These are phyloP conservation scores for Cephus spinipes DNA, from an alignment of 2,888 invertebrate species.

Conservation along the genomic window DNA sequence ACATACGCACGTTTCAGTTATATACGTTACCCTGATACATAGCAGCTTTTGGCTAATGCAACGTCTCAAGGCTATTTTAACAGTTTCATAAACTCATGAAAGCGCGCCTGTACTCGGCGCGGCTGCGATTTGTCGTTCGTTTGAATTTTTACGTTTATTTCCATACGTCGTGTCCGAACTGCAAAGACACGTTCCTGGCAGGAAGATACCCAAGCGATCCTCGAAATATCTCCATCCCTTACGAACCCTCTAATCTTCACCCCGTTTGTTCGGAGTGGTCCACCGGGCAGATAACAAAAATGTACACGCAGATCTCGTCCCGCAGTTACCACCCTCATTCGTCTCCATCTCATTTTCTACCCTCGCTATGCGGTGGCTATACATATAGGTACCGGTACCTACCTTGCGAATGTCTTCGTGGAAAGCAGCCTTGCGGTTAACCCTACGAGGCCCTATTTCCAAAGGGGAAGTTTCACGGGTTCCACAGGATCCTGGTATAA, in stretches of 20 bases:
- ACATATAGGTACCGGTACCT: not conserved
- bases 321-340: constrained; percentile 7
- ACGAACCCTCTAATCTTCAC: not conserved
- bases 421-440: not conserved
- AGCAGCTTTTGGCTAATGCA: not conserved
- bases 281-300: constrained; percentile 34
- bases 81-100: not conserved
- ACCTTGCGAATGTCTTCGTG: not conserved
- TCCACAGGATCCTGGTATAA: not conserved
- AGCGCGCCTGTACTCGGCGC: not conserved
- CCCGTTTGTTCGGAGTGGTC: not conserved
- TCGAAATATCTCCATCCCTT: not conserved
- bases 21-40: not conserved
- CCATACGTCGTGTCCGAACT: not conserved
- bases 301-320: constrained; percentile 39
- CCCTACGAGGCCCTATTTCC: not conserved
- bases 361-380: not conserved
- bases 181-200: not conserved
- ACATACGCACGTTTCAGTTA: not conserved
- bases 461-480: not conserved
- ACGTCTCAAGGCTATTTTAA: not conserved
- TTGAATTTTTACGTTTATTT: not conserved
- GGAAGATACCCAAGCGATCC: not conserved
- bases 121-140: not conserved
- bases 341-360: not conserved